Percentiles rank a stretch among this genome's conserved stretches.
These are phyloP conservation scores for Montipora cactus DNA, from an alignment of 64 coral and sea anemone species.

Conservation along the genomic window DNA sequence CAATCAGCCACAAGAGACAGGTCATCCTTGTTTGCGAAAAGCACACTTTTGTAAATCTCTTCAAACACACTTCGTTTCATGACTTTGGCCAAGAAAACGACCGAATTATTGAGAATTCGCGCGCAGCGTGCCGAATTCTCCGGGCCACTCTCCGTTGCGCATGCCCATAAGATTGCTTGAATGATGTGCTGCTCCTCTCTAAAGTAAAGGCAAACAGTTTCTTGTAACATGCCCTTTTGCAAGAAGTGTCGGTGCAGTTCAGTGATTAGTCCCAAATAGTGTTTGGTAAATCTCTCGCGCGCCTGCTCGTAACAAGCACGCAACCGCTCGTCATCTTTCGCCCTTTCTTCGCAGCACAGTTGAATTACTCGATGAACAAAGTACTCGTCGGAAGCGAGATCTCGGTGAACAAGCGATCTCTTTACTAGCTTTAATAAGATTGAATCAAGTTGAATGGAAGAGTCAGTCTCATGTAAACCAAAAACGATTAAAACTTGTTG, in stretches of 20 bases:
- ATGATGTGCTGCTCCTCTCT: slow-evolving; percentile 27
- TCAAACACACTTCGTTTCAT: slow-evolving; percentile 31
- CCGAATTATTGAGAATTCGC: slow-evolving; percentile 3
- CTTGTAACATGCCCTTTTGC: not conserved
- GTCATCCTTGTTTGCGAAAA: not conserved
- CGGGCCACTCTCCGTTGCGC: not conserved
- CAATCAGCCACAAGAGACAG: slow-evolving; percentile 3
- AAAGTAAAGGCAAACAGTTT: not conserved
- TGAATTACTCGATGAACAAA: slow-evolving; percentile 46
- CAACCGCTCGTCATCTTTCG: not conserved
- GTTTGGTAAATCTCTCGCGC: not conserved
- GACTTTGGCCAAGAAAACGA: slow-evolving; percentile 49
- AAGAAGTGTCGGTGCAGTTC: not conserved
- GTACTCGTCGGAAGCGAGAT: slow-evolving; percentile 4
- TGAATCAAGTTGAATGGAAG: not conserved
- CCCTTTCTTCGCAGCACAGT: slow-evolving; percentile 21
- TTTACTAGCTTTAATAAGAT: not conserved
- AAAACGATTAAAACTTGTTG: not conserved
- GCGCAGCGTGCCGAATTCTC: not conserved
- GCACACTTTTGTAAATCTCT: not conserved
- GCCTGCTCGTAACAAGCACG: not conserved
- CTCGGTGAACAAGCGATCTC: slow-evolving; percentile 23
- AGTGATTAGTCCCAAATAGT: not conserved
- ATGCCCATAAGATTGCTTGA: slow-evolving; percentile 40
- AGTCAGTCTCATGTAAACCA: not conserved